Percentiles rank a stretch among this genome's conserved stretches.
These are phyloP conservation scores for Eulemur macaco DNA, from an alignment of 2,113 vertebrate genomes.

Conservation along the genomic window DNA sequence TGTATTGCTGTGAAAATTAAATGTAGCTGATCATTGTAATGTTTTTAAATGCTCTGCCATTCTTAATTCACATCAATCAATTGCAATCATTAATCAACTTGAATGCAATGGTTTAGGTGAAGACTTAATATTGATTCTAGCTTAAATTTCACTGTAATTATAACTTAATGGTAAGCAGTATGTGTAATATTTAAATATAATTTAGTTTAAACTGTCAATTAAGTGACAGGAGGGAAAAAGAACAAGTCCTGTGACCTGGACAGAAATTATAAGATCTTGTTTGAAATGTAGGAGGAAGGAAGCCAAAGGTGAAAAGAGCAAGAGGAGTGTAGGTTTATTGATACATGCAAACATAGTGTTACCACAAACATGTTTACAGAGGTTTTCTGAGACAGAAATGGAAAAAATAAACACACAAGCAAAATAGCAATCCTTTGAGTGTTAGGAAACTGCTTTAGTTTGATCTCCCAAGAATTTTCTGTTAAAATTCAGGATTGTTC, in stretches of 20 bases:
- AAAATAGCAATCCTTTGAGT: neutral
- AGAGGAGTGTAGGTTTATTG: neutral
- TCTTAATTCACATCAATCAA: conserved; percentile 71
- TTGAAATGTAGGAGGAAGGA: neutral
- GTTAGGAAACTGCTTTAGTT: neutral
- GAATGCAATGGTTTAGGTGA: conserved; percentile 55
- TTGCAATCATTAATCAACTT: conserved; percentile 68
- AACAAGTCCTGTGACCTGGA: conserved; percentile 17
- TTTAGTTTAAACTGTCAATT: conserved; percentile 67
- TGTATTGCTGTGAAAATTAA: conserved; percentile 60
- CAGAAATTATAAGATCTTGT: conserved; percentile 25
- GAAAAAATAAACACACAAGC: neutral
- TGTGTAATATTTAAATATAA: conserved; percentile 74
- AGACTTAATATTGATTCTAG: conserved; percentile 54
- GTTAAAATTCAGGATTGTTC: neutral
- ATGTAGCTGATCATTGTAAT: conserved; percentile 51
- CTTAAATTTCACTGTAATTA: conserved; percentile 76
- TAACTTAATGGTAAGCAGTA: conserved; percentile 64
- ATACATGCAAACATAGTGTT: neutral
- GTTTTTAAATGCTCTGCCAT: conserved; percentile 71
- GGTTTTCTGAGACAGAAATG: neutral
- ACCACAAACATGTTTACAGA: neutral
- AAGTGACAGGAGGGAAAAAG: conserved; percentile 48
- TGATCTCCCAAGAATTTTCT: neutral
- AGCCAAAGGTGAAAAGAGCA: neutral